Evolutionary conservation across 2,888 invertebrate genomes (phyloP).

Genomic region (Limenitis arthemis): DNA sequence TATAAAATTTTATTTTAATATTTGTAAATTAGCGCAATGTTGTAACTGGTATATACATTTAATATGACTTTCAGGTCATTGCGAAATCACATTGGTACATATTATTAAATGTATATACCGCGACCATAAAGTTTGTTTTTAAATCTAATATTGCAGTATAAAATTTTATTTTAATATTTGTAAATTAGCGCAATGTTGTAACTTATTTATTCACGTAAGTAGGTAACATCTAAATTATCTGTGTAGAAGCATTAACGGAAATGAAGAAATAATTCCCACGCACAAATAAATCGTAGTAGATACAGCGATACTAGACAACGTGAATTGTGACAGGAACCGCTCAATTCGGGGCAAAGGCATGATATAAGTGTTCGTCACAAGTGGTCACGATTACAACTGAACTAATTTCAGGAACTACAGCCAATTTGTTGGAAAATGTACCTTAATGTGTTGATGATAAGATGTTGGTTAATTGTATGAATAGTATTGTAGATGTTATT

Average conservation of each 20-base stretch:
- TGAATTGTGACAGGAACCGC: constrained; percentile 62
- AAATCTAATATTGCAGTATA: too few species aligned
- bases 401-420: constrained; percentile 27
- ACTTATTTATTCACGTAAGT: constrained; percentile 4
- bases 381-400: constrained; percentile 63
- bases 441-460: constrained; percentile 34
- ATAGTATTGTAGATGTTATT: constrained; percentile 37
- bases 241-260: constrained; percentile 30
- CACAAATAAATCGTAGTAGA: constrained; percentile 55
- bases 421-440: constrained; percentile 27
- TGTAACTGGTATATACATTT: too few species aligned
- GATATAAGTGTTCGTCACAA: constrained; percentile 65
- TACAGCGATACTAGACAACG: constrained; percentile 54
- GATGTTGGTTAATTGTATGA: constrained; percentile 34
- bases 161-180: not conserved
- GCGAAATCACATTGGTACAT: too few species aligned
- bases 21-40: constrained; percentile 1
- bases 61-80: too few species aligned
- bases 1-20: not conserved
- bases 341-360: constrained; percentile 63
- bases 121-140: too few species aligned
- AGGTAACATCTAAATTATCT: not conserved
- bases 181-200: constrained; percentile 7
- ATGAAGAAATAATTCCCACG: constrained; percentile 65
- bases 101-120: too few species aligned